A percentile compares a stretch with the other conserved stretches of the same genome.
Evolutionary conservation across 2,113 vertebrate species (phyloP).

Genomic region (Bubo blakistoni): DNA sequence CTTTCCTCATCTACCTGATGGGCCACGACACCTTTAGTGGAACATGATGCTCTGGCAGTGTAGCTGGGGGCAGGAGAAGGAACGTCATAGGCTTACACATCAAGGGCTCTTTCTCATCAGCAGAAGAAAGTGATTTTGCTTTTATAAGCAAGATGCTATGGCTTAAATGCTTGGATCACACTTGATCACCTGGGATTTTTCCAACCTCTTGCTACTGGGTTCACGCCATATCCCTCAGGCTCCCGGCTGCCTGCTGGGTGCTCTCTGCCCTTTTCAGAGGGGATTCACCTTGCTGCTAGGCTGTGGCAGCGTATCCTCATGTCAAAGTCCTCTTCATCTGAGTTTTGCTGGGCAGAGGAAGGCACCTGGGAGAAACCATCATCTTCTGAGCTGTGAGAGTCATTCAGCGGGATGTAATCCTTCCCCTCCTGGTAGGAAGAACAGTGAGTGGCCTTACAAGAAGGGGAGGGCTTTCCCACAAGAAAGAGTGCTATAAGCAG

Average conservation of each 20-base stretch:
- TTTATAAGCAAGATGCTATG: neutral
- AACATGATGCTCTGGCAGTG: neutral
- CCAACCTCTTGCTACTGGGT: neutral
- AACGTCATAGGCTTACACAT: neutral
- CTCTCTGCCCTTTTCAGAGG: neutral
- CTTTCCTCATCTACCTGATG: neutral
- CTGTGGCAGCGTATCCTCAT: slow-evolving; percentile 81
- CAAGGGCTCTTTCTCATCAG: neutral
- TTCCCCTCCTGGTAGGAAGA: slow-evolving; percentile 80
- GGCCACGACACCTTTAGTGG: neutral
- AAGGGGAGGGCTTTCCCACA: neutral
- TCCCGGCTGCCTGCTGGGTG: neutral
- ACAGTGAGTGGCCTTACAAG: neutral
- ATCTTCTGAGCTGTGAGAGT: slow-evolving; percentile 90
- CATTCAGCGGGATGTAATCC: slow-evolving; percentile 79
- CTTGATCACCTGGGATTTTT: neutral
- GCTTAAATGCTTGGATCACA: neutral
- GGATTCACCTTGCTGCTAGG: slow-evolving; percentile 83
- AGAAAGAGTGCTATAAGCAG: neutral
- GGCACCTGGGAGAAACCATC: slow-evolving; percentile 89
- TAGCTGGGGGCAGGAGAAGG: neutral
- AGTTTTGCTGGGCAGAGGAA: slow-evolving; percentile 78
- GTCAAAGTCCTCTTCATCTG: slow-evolving; percentile 78
- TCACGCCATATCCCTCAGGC: neutral
- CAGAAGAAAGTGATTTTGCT: neutral